Evolutionary conservation across 2,797 vertebrate genomes (phyloP).

Genomic region (Thripadectes ignobilis): DNA sequence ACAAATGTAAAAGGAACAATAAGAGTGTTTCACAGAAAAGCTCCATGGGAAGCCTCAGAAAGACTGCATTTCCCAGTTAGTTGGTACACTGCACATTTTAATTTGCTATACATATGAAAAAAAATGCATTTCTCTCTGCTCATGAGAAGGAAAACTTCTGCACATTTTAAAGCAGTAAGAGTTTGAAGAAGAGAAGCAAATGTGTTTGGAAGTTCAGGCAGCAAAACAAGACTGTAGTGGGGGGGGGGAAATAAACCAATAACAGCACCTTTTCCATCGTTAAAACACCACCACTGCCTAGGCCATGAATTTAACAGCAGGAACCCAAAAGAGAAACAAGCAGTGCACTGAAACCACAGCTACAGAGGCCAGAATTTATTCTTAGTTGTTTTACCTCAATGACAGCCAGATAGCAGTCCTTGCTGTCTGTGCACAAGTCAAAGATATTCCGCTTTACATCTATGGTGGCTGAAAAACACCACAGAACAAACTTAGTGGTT

Average conservation of each 20-base stretch:
- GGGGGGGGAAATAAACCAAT: not conserved
- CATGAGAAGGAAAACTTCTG: not conserved
- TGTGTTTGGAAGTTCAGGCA: not conserved
- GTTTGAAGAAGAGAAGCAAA: not conserved
- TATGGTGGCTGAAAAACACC: constrained; percentile 89
- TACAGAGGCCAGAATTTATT: not conserved
- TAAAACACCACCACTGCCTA: not conserved
- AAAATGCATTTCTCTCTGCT: not conserved
- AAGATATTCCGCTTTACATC: constrained; percentile 99
- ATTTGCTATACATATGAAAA: not conserved
- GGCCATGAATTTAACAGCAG: not conserved
- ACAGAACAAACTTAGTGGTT: constrained; percentile 1
- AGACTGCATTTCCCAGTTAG: not conserved
- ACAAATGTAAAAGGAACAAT: not conserved
- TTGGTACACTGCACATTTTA: not conserved
- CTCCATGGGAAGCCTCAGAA: not conserved
- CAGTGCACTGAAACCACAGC: not conserved
- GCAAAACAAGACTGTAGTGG: not conserved
- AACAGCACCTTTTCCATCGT: not conserved
- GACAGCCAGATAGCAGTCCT: constrained; percentile 98
- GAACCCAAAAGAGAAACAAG: not conserved
- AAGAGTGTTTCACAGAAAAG: not conserved
- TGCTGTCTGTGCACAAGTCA: constrained; percentile 97
- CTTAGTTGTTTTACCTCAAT: constrained; percentile 86
- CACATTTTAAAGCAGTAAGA: not conserved